A percentile compares a stretch with the other conserved stretches of the same genome.
These are phyloP conservation scores for Drosophila ercepeae DNA, from an alignment of 1,140 invertebrate species.

Conservation along the genomic window DNA sequence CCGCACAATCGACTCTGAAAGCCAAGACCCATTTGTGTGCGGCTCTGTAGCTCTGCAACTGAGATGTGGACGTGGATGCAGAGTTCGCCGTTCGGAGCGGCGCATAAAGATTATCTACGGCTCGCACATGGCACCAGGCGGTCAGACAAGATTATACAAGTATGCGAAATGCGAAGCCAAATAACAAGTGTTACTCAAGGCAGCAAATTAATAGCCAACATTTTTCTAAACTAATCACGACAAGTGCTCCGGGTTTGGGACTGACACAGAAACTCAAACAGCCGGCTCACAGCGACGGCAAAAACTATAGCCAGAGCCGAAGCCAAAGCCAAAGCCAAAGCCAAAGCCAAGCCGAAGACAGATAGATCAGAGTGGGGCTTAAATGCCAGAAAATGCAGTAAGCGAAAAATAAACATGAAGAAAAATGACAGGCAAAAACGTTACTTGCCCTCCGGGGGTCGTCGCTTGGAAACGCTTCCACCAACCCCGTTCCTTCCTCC, in stretches of 20 bases:
- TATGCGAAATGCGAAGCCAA: conserved; percentile 53
- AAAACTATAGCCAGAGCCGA: conserved; percentile 2
- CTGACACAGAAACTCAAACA: conserved; percentile 48
- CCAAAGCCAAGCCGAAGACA: conserved; percentile 17
- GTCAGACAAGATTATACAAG: conserved; percentile 55
- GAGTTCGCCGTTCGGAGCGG: conserved; percentile 24
- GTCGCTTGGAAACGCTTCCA: conserved; percentile 16
- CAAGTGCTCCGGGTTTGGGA: conserved; percentile 48
- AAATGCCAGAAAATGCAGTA: conserved; percentile 51
- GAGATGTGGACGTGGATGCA: conserved; percentile 2
- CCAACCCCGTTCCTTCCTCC: not conserved
- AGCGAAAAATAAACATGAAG: conserved; percentile 50
- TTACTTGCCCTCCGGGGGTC: conserved; percentile 37
- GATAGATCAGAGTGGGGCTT: conserved; percentile 41
- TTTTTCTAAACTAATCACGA: conserved; percentile 68
- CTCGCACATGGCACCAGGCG: conserved; percentile 47
- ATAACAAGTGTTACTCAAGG: conserved; percentile 70
- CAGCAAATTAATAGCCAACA: conserved; percentile 66
- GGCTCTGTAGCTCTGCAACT: conserved; percentile 6
- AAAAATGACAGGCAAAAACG: conserved; percentile 45
- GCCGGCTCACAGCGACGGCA: conserved; percentile 12
- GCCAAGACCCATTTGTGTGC: conserved; percentile 41
- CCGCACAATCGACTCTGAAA: conserved; percentile 11
- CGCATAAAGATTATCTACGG: conserved; percentile 55
- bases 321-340: not conserved